Conservation (phyloP, 2,113 vertebrate genomes). For the Phylloscopus whistleri region DNA sequence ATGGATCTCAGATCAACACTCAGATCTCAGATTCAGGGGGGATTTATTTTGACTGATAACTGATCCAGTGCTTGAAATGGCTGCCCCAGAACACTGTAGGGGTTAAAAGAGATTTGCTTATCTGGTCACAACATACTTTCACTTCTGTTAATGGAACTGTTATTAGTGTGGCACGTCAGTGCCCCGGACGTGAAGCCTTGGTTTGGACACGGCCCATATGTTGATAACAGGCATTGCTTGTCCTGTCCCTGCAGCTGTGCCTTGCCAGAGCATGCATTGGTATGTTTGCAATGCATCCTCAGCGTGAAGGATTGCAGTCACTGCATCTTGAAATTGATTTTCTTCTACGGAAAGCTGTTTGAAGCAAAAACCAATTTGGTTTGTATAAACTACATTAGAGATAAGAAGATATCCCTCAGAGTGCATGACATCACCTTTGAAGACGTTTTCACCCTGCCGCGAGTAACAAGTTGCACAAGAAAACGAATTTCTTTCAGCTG, state of each 20-base stretch:
- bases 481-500: constrained; percentile 38
- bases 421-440: background rate
- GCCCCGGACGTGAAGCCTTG: background rate
- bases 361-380: constrained; percentile 63
- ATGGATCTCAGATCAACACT: background rate
- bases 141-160: background rate
- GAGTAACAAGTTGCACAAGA: constrained; percentile 47
- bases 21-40: accelerated
- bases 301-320: constrained; percentile 28
- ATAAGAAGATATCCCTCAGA: constrained; percentile 43
- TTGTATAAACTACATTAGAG: constrained; percentile 54
- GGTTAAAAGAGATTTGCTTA: background rate
- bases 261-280: background rate
- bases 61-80: background rate
- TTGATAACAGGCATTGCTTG: background rate
- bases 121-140: background rate
- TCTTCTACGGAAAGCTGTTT: background rate
- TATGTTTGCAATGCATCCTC: constrained; percentile 38
- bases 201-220: background rate
- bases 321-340: constrained; percentile 56
- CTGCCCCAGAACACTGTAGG: background rate
- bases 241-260: background rate
- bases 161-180: background rate
- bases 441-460: background rate
- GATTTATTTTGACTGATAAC: background rate